Conservation (phyloP, 2,888 invertebrate genomes). For the Xanthia togata region DNA sequence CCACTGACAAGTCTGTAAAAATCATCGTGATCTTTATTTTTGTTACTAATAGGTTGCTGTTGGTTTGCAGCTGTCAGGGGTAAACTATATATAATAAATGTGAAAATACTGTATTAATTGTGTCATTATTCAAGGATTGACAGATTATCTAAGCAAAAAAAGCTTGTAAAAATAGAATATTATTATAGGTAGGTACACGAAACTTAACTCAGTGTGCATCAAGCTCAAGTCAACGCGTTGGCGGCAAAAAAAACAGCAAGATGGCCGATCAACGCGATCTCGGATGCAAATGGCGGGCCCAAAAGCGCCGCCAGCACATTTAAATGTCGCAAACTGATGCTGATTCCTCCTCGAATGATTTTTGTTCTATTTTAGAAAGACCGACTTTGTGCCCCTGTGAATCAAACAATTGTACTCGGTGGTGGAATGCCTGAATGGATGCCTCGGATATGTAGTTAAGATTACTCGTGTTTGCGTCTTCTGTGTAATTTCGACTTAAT, state of each 20-base stretch:
- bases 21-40: too few species aligned
- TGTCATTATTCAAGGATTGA: background rate
- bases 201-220: conserved; percentile 63
- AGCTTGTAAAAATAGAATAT: background rate
- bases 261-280: conserved; percentile 86
- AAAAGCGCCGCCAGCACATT: conserved; percentile 88
- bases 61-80: too few species aligned
- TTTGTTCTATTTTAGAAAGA: conserved; percentile 86
- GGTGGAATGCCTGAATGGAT: conserved; percentile 69
- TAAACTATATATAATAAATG: too few species aligned
- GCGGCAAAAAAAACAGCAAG: conserved; percentile 79
- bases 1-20: too few species aligned
- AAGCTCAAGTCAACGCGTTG: conserved; percentile 65
- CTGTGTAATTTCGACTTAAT: conserved; percentile 58
- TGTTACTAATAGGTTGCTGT: too few species aligned
- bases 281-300: conserved; percentile 86
- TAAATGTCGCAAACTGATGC: conserved; percentile 85
- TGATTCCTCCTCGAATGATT: conserved; percentile 75
- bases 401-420: conserved; percentile 72
- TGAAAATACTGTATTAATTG: too few species aligned
- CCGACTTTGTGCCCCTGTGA: conserved; percentile 72
- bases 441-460: conserved; percentile 66
- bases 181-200: background rate
- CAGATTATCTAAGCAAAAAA: background rate
- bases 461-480: conserved; percentile 59